Evolutionary conservation across 1,140 invertebrate genomes (phyloP).

Genomic region (Pararge aegeria): DNA sequence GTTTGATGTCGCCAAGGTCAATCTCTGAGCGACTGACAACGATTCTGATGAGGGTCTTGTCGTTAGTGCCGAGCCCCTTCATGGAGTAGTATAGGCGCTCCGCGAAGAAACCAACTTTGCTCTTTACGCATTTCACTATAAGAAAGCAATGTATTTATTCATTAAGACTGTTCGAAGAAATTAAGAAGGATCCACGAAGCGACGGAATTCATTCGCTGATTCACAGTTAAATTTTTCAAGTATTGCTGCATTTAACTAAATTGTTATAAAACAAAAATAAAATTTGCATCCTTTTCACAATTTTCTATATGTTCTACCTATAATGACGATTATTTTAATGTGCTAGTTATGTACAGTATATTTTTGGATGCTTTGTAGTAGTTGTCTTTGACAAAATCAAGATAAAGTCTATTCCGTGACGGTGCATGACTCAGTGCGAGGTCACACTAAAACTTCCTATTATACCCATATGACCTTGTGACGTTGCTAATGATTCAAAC

Average conservation of each 20-base stretch:
- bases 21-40: constrained; percentile 95
- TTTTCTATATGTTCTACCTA: too few relatives aligned
- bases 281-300: too few relatives aligned
- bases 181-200: too few relatives aligned
- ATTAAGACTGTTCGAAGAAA: too few relatives aligned
- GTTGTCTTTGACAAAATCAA: constrained; percentile 24
- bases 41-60: constrained; percentile 93
- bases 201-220: too few relatives aligned
- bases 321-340: too few relatives aligned
- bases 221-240: too few relatives aligned
- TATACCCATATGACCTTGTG: constrained; percentile 22
- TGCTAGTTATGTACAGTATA: too few relatives aligned
- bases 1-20: constrained; percentile 94
- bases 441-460: constrained; percentile 19
- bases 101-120: constrained; percentile 96
- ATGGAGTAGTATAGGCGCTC: constrained; percentile 94
- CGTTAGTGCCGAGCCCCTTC: constrained; percentile 93
- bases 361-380: too few relatives aligned
- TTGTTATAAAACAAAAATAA: too few relatives aligned
- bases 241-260: too few relatives aligned
- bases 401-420: constrained; percentile 16
- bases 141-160: constrained; percentile 8
- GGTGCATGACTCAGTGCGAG: constrained; percentile 23
- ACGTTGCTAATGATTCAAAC: constrained; percentile 25
- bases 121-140: constrained; percentile 92